Conservation (phyloP, 2,113 vertebrate species). For the Odobenus rosmarus region DNA sequence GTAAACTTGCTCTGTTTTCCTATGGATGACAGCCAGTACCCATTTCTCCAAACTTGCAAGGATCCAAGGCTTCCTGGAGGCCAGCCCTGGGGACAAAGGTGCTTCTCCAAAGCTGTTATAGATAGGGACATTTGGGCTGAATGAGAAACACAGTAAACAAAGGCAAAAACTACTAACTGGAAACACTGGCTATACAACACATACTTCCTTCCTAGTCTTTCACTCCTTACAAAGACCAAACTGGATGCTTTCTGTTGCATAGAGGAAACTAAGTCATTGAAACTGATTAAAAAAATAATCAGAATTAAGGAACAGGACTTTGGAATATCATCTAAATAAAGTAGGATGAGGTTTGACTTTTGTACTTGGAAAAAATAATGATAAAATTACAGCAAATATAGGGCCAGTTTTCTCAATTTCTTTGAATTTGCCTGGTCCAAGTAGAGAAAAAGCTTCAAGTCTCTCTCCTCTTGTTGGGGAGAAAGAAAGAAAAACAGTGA, state of each 20-base stretch:
- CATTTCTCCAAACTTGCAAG: slow-evolving; percentile 37
- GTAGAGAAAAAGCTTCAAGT: neutral
- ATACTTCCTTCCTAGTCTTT: slow-evolving; percentile 77
- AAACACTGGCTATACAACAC: slow-evolving; percentile 52
- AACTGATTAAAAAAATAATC: neutral
- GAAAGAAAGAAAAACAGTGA: slow-evolving; percentile 9
- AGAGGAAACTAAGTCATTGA: slow-evolving; percentile 60
- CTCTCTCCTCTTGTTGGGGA: neutral
- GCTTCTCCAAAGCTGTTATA: slow-evolving; percentile 67
- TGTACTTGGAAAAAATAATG: slow-evolving; percentile 43
- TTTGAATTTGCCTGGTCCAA: neutral
- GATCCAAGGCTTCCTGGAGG: slow-evolving; percentile 69
- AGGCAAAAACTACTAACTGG: slow-evolving; percentile 47
- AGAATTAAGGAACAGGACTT: slow-evolving; percentile 26
- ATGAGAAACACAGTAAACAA: slow-evolving; percentile 72
- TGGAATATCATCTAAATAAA: slow-evolving; percentile 13
- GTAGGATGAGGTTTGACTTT: neutral
- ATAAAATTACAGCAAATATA: slow-evolving; percentile 1
- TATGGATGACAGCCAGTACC: slow-evolving; percentile 70
- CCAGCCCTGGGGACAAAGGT: slow-evolving; percentile 75
- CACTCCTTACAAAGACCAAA: slow-evolving; percentile 65
- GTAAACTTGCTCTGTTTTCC: slow-evolving; percentile 59
- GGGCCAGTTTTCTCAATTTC: neutral
- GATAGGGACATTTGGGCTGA: slow-evolving; percentile 67
- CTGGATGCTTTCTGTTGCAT: slow-evolving; percentile 52